Evolutionary conservation across 1,140 invertebrate genomes (phyloP).

Genomic region (Rhyacophila brunnea): DNA sequence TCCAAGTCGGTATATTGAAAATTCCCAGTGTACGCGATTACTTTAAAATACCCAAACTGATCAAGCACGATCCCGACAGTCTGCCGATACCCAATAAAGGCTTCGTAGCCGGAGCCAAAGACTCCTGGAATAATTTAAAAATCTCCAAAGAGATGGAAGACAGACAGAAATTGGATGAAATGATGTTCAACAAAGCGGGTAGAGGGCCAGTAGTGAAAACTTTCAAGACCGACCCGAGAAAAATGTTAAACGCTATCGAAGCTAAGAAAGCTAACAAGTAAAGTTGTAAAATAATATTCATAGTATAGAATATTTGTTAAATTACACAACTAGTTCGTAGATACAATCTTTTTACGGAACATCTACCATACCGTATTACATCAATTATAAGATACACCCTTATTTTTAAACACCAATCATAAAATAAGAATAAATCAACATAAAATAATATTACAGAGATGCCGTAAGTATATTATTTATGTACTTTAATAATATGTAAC

Average conservation of each 20-base stretch:
- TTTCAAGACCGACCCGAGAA: constrained; percentile 83
- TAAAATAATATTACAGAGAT: no score
- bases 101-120: constrained; percentile 76
- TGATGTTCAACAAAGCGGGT: constrained; percentile 80
- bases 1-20: constrained; percentile 78
- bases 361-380: no score
- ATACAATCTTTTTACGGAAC: no score
- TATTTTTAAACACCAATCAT: no score
- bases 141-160: constrained; percentile 75
- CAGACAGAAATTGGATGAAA: constrained; percentile 70
- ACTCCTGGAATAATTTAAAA: constrained; percentile 83
- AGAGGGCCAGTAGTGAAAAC: constrained; percentile 83
- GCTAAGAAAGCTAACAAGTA: constrained; percentile 45
- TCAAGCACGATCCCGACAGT: constrained; percentile 57
- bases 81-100: constrained; percentile 71
- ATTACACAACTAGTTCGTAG: no score
- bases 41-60: constrained; percentile 74
- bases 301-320: no score
- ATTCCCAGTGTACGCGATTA: constrained; percentile 70
- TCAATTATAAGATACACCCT: no score
- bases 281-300: not conserved
- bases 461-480: no score
- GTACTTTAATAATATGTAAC: no score
- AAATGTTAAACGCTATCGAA: constrained; percentile 47
- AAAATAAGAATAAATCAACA: no score